Conservation (phyloP, 2,113 vertebrate genomes). For the Asarcornis scutulata region DNA sequence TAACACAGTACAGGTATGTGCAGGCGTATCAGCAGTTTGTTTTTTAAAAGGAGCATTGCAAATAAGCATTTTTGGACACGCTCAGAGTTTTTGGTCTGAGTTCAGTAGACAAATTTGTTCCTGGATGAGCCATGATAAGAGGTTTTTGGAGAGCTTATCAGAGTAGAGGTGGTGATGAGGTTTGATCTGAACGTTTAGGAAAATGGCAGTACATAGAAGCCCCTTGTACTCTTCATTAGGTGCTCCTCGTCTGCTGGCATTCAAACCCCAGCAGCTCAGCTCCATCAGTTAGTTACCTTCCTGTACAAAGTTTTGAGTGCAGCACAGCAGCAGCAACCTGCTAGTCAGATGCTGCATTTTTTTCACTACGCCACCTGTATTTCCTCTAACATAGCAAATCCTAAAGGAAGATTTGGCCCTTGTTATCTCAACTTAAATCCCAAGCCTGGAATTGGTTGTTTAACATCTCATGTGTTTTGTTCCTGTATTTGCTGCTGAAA, state of each 20-base stretch:
- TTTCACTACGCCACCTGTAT: not conserved
- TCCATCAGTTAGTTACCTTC: not conserved
- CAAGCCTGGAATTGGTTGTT: not conserved
- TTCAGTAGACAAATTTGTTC: not conserved
- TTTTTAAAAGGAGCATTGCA: not conserved
- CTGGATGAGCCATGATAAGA: not conserved
- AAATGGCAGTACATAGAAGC: not conserved
- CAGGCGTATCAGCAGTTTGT: not conserved
- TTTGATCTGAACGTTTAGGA: not conserved
- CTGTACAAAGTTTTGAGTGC: not conserved
- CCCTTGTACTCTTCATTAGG: not conserved
- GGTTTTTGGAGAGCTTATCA: not conserved
- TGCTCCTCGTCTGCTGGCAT: not conserved
- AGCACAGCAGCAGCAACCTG: not conserved
- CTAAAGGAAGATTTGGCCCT: not conserved
- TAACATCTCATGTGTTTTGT: not conserved
- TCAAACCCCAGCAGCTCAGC: not conserved
- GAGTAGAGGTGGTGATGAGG: fast-evolving
- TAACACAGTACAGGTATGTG: not conserved
- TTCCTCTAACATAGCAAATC: not conserved
- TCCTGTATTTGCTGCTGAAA: constrained; percentile 10
- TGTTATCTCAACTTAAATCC: not conserved
- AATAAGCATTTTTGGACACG: fast-evolving
- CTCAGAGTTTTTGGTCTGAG: not conserved
- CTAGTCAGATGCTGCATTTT: not conserved